A percentile compares a stretch with the other conserved stretches of the same genome.
Evolutionary conservation across 1,140 invertebrate genomes (phyloP).

Genomic region (Lucilia cuprina): DNA sequence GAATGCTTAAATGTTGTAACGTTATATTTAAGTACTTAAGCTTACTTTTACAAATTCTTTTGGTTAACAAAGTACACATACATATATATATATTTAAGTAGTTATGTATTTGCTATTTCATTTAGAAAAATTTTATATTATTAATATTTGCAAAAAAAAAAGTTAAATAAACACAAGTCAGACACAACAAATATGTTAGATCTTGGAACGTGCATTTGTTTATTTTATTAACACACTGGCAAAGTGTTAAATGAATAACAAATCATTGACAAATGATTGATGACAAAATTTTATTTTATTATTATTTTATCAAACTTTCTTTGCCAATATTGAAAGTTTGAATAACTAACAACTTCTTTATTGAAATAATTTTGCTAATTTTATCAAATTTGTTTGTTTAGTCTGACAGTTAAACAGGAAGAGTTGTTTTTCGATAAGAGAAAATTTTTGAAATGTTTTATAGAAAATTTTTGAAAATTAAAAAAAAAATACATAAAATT

Average conservation of each 20-base stretch:
- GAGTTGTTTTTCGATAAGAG: too few relatives aligned
- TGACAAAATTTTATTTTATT: neutral
- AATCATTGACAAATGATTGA: neutral
- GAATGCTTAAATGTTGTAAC: neutral
- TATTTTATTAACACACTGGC: neutral
- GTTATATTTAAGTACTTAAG: neutral
- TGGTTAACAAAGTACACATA: too few relatives aligned
- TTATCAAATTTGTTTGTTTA: neutral
- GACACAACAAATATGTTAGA: neutral
- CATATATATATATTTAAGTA: neutral
- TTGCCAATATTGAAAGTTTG: neutral
- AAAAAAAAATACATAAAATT: too few relatives aligned
- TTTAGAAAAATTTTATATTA: too few relatives aligned
- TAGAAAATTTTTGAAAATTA: too few relatives aligned
- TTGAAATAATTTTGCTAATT: neutral
- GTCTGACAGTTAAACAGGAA: too few relatives aligned
- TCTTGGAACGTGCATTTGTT: neutral
- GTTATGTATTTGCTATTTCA: neutral
- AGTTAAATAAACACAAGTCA: neutral
- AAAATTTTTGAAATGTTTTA: too few relatives aligned
- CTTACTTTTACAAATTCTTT: too few relatives aligned
- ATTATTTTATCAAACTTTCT: neutral
- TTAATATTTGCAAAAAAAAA: neutral
- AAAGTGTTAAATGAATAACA: neutral
- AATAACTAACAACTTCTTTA: neutral